Percentiles rank a stretch among this genome's conserved stretches.
Evolutionary conservation across 2,888 invertebrate species (phyloP).

Genomic region (Theodoxus fluviatilis): DNA sequence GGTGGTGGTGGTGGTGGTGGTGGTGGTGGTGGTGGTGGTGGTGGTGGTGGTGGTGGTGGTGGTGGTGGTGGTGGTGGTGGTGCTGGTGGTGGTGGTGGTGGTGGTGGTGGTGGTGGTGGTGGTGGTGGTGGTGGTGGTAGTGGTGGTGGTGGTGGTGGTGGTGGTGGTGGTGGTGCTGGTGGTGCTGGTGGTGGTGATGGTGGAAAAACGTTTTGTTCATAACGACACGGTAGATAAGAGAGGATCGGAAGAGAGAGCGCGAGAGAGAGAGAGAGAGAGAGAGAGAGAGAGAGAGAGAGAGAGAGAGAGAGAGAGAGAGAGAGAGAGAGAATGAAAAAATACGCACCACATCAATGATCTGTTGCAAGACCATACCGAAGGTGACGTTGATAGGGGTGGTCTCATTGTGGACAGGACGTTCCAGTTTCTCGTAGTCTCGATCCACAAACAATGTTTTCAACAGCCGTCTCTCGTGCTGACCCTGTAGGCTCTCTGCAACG

Average conservation of each 20-base stretch:
- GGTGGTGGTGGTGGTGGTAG: no score
- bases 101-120: no score
- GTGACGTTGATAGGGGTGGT: conserved; percentile 61
- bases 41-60: no score
- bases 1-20: no score
- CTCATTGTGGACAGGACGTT: conserved; percentile 66
- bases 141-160: no score
- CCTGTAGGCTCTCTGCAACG: conserved; percentile 47
- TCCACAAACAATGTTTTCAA: conserved; percentile 62
- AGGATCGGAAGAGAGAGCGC: background rate
- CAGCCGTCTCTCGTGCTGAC: conserved; percentile 60
- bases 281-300: background rate
- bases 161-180: no score
- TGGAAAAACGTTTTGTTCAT: no score
- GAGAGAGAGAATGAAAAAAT: background rate
- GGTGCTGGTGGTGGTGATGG: no score
- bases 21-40: no score
- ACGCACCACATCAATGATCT: conserved; percentile 67
- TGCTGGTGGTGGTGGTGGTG: no score
- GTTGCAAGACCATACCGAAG: conserved; percentile 66
- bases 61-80: no score
- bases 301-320: background rate
- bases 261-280: background rate
- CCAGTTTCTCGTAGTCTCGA: conserved; percentile 62
- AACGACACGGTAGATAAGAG: no score